These are phyloP conservation scores for Mesodorylaimus sp. DNA, from an alignment of 2,888 invertebrate genomes.

Conservation along the genomic window DNA sequence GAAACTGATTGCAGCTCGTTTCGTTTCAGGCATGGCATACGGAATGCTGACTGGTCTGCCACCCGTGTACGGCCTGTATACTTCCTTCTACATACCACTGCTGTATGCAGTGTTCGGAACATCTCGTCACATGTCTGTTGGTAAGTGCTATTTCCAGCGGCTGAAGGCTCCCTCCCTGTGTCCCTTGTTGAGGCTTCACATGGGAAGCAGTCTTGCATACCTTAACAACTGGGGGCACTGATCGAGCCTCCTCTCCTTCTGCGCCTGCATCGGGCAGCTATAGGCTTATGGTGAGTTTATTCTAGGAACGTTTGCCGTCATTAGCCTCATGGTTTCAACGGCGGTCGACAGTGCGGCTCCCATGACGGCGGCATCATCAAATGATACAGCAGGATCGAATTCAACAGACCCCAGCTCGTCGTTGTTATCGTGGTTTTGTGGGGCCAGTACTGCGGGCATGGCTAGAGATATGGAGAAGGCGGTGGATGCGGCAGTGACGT, in stretches of 20 bases:
- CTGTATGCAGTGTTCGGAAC: constrained; percentile 67
- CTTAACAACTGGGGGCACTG: too few relatives aligned
- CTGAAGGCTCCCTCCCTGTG: background rate
- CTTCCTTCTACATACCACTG: constrained; percentile 74
- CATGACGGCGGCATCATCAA: too few relatives aligned
- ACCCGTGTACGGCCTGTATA: constrained; percentile 46
- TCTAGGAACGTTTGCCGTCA: constrained; percentile 29
- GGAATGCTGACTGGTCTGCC: constrained; percentile 36
- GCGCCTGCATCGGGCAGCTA: too few relatives aligned
- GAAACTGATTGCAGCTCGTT: too few relatives aligned
- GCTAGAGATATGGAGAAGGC: too few relatives aligned
- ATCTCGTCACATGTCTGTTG: constrained; percentile 69
- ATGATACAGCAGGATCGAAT: background rate
- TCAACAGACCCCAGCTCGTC: background rate
- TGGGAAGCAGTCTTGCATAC: too few relatives aligned
- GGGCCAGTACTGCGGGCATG: too few relatives aligned
- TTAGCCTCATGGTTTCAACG: constrained; percentile 25
- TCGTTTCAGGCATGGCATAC: constrained; percentile 35
- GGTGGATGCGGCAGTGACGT: constrained; percentile 52
- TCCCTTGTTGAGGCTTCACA: too few relatives aligned
- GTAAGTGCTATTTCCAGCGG: too few relatives aligned
- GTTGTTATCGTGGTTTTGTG: too few relatives aligned
- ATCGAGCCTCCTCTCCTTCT: too few relatives aligned
- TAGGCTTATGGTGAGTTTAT: too few relatives aligned
- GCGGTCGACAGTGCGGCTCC: constrained; percentile 2